Base-by-base conservation (phyloP, 1,140 invertebrate genomes). In the Lutraria rhynchaena region DNA sequence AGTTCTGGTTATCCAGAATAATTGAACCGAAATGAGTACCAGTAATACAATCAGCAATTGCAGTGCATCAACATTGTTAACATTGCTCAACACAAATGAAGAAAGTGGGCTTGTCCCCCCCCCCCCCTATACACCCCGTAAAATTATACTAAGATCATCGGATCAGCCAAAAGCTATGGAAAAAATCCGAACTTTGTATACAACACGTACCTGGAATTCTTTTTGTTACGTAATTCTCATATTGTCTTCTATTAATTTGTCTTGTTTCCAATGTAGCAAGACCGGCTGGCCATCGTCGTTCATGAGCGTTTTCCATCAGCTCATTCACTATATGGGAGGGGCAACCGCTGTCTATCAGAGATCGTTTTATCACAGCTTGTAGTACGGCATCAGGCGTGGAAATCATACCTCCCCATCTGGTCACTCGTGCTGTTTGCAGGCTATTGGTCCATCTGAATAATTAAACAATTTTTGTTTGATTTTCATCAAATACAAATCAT, bases 401-500 rank as follows among this genome's bases (percentile, higher is more conserved):
- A 76, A 99, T 98, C 97, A 99, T 99, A 70, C 98, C 98, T 70
- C 98, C 98, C 98, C 98, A 99, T 67, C 98, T 94, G 1, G 97
- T 98, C 33, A 99, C 97, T 84, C 97, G 93, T 1, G 98, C 98
- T 63, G 96, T 93, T 19, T 96, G 94, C 27, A 99, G 92, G 1
- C 96, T 96, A 81, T 94, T 95, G 35, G 96, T 96, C 98, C 98
- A 99, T 90, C 97, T 92, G 67, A 27, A n/a, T n/a, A 82, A 80
- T 46, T 29, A 70, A 58, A 58, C 29, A 58, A 58, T n/a, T n/a
- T n/a, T n/a, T n/a, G n/a, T n/a, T n/a, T n/a, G n/a, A n/a, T n/a
- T n/a, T n/a, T n/a, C n/a, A n/a, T n/a, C n/a, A n/a, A n/a, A n/a
- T n/a, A n/a, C n/a, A n/a, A n/a, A n/a, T n/a, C n/a, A n/a, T n/a